Conservation (phyloP, 2,113 vertebrate species). For the Zosterops borbonicus region DNA sequence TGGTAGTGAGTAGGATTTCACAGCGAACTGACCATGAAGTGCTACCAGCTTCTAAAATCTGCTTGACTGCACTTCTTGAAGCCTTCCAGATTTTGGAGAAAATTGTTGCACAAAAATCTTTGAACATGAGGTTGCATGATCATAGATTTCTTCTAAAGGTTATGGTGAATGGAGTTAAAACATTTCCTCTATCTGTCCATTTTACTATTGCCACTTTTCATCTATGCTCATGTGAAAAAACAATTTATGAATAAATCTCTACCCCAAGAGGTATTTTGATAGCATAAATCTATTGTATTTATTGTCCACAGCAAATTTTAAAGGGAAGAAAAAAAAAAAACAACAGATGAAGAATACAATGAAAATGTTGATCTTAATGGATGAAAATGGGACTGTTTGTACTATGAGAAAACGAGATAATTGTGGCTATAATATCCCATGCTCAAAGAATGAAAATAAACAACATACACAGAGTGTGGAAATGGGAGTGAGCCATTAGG, state of each 20-base stretch:
- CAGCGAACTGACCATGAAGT: not conserved
- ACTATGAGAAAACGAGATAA: constrained; percentile 36
- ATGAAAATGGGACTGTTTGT: constrained; percentile 4
- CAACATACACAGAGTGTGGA: not conserved
- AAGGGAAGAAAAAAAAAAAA: not conserved
- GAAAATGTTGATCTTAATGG: not conserved
- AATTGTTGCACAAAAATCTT: not conserved
- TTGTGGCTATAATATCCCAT: constrained; percentile 8
- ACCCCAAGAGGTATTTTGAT: not conserved
- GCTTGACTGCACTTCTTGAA: not conserved
- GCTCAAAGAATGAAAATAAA: constrained; percentile 26
- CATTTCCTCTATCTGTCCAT: not conserved
- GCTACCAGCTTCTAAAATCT: not conserved
- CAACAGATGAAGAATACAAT: not conserved
- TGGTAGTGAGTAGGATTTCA: not conserved
- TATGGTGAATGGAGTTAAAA: not conserved
- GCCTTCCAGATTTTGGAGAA: not conserved
- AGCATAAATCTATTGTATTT: not conserved
- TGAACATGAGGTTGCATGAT: not conserved
- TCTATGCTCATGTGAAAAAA: not conserved
- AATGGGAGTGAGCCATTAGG: not conserved
- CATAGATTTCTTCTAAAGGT: not conserved
- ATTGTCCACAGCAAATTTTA: not conserved
- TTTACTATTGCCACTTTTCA: not conserved
- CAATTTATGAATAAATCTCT: not conserved